phyloP scores from a whole-genome alignment of 2,113 vertebrate species.

The Oxyura jamaicensis region DNA sequence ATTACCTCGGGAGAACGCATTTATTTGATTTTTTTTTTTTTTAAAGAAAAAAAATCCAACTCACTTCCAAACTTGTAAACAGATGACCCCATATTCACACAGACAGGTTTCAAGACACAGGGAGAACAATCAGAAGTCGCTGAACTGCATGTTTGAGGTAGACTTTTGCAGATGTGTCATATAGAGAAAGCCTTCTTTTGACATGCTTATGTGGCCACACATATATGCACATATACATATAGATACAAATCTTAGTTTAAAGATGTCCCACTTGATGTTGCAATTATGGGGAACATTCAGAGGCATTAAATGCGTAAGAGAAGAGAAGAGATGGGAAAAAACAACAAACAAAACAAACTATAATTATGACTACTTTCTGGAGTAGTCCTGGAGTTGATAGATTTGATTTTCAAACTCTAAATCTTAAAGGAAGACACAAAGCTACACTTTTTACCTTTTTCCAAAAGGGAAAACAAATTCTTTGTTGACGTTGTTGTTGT shows the following conservation, averaged over 20 bases:
- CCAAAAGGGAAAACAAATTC: neutral
- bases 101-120: neutral
- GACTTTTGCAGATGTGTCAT: neutral
- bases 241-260: neutral
- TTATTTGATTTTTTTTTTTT: neutral
- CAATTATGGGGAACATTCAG: neutral
- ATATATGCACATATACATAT: no score
- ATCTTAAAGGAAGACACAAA: neutral
- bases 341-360: neutral
- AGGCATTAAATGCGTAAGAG: neutral
- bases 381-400: neutral
- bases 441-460: neutral
- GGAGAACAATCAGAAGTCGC: neutral
- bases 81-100: neutral
- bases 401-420: neutral
- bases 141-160: neutral
- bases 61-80: neutral
- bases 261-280: neutral
- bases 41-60: neutral
- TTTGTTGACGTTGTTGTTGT: neutral
- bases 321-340: neutral
- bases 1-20: neutral
- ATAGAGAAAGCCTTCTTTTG: neutral
- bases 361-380: neutral
- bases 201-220: rapidly evolving